Evolutionary conservation across 1,140 invertebrate species (phyloP).

Genomic region (Cyclargus thomasi): DNA sequence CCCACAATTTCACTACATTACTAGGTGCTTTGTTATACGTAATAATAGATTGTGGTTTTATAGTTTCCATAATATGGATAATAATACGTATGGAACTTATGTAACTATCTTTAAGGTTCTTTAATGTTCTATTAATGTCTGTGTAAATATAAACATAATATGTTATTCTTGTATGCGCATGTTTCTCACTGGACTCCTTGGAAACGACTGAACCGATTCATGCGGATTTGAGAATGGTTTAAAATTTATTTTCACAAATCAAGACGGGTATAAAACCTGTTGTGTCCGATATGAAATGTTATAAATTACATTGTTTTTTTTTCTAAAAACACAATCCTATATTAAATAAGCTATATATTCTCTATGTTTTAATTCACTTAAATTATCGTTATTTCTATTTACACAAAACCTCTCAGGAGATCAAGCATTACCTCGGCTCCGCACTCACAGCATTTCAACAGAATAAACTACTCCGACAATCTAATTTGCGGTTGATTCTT

Average conservation of each 20-base stretch:
- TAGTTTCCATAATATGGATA: neutral
- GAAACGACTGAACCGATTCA: too few relatives aligned
- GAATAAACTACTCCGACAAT: neutral
- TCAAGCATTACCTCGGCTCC: constrained; percentile 13
- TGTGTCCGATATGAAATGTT: too few relatives aligned
- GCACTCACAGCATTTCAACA: neutral
- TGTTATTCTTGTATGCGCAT: too few relatives aligned
- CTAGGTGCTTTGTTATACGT: neutral
- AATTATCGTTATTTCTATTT: neutral
- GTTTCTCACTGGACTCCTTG: too few relatives aligned
- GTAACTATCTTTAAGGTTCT: neutral
- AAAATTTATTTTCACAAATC: too few relatives aligned
- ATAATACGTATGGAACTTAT: neutral
- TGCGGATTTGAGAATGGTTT: too few relatives aligned
- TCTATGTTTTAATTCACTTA: neutral
- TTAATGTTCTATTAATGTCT: neutral
- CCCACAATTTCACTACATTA: constrained; percentile 3
- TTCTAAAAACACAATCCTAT: too few relatives aligned
- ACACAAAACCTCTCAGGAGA: too few relatives aligned
- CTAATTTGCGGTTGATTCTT: neutral
- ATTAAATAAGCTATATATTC: too few relatives aligned
- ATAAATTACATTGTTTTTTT: too few relatives aligned
- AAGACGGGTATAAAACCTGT: too few relatives aligned
- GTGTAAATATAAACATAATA: too few relatives aligned
- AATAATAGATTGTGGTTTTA: neutral